phyloP scores from a whole-genome alignment of 2,888 invertebrate genomes.

The Eupithecia tripunctaria region DNA sequence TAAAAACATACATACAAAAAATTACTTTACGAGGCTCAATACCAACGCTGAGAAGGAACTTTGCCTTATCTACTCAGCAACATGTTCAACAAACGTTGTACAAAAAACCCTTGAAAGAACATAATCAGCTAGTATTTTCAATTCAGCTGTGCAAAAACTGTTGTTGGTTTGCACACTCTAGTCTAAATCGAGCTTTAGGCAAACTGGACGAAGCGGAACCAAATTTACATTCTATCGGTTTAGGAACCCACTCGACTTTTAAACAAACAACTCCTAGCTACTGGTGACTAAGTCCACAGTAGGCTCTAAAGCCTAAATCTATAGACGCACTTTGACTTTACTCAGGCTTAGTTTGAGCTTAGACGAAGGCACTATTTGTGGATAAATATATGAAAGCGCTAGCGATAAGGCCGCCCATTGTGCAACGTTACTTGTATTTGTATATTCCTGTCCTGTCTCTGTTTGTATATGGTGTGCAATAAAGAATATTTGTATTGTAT shows the following conservation, averaged over 20 bases:
- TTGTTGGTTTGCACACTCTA: conserved; percentile 4
- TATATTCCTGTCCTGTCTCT: too few species aligned
- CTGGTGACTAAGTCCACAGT: conserved; percentile 55
- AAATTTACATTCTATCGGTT: conserved; percentile 74
- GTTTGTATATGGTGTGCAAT: too few species aligned
- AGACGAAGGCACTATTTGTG: not conserved
- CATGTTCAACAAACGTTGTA: too few species aligned
- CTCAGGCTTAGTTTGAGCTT: not conserved
- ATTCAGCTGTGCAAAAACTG: not conserved
- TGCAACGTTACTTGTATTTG: too few species aligned
- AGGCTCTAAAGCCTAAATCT: conserved; percentile 5
- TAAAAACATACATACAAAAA: too few species aligned
- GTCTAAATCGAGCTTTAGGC: conserved; percentile 24
- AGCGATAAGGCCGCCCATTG: too few species aligned
- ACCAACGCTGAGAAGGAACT: too few species aligned
- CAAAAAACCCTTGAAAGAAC: not conserved
- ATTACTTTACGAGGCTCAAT: too few species aligned
- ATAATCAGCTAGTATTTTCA: conserved; percentile 1
- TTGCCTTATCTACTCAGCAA: too few species aligned
- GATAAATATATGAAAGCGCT: not conserved
- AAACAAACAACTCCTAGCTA: conserved; percentile 53
- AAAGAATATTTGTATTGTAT: too few species aligned
- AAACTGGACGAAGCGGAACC: conserved; percentile 48
- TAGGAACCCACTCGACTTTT: conserved; percentile 49
- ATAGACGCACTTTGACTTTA: not conserved